These are phyloP conservation scores for Saxidomus purpurata DNA, from an alignment of 1,140 invertebrate genomes.

Conservation along the genomic window DNA sequence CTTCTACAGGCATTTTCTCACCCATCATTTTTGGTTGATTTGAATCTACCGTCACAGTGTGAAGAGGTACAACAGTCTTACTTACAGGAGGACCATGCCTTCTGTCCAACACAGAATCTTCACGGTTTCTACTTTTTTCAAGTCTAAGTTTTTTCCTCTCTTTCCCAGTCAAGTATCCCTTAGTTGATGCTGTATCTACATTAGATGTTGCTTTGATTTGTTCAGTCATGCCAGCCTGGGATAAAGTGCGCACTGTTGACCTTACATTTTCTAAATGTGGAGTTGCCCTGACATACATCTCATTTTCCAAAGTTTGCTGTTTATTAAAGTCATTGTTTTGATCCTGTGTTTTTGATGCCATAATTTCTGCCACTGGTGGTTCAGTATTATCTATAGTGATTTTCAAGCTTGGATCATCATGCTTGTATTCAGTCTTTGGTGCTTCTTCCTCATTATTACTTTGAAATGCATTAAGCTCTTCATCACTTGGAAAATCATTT, in stretches of 20 bases:
- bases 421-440: background rate
- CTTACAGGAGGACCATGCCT: background rate
- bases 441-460: background rate
- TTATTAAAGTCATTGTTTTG: background rate
- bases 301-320: background rate
- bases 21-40: background rate
- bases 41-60: background rate
- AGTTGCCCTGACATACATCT: background rate
- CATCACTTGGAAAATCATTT: background rate
- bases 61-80: background rate
- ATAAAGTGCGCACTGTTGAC: background rate
- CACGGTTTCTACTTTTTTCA: background rate
- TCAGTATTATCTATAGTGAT: background rate
- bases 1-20: background rate
- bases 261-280: slow-evolving; percentile 10
- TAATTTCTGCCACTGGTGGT: background rate
- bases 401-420: background rate
- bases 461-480: background rate
- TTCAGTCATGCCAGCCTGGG: background rate
- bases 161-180: background rate
- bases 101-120: background rate
- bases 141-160: background rate
- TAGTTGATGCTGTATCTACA: background rate
- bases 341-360: background rate
- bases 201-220: background rate